These are phyloP conservation scores for Limnephilus lunatus DNA, from an alignment of 2,888 invertebrate species.

Conservation along the genomic window DNA sequence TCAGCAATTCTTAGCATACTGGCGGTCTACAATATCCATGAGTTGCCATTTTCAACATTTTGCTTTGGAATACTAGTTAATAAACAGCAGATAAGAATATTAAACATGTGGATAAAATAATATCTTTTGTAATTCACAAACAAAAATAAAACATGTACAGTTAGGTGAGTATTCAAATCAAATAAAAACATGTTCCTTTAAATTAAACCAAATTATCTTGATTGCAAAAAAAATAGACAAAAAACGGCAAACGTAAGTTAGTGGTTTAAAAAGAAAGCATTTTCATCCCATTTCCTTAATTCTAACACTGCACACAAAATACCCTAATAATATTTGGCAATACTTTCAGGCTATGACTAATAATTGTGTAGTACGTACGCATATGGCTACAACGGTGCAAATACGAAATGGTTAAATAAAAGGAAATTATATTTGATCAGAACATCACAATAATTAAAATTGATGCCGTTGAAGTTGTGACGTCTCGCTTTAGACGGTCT, in stretches of 20 bases:
- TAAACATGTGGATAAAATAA: neutral
- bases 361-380: neutral
- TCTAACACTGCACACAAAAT: neutral
- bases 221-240: neutral
- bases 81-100: neutral
- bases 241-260: neutral
- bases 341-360: neutral
- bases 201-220: neutral
- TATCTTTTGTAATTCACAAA: neutral
- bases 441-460: neutral
- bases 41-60: neutral
- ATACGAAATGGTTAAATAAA: neutral
- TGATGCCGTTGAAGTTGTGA: neutral
- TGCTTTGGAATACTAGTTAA: neutral
- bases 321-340: neutral
- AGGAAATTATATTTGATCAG: neutral
- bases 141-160: neutral
- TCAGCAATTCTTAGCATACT: neutral
- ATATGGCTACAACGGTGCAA: slow-evolving; percentile 24
- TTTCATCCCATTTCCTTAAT: neutral
- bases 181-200: neutral
- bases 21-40: neutral
- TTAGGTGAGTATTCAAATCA: neutral
- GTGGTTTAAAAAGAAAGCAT: neutral
- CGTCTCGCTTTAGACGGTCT: slow-evolving; percentile 82